phyloP scores from a whole-genome alignment of 2,888 invertebrate genomes.

The Hyposoter dolosus region DNA sequence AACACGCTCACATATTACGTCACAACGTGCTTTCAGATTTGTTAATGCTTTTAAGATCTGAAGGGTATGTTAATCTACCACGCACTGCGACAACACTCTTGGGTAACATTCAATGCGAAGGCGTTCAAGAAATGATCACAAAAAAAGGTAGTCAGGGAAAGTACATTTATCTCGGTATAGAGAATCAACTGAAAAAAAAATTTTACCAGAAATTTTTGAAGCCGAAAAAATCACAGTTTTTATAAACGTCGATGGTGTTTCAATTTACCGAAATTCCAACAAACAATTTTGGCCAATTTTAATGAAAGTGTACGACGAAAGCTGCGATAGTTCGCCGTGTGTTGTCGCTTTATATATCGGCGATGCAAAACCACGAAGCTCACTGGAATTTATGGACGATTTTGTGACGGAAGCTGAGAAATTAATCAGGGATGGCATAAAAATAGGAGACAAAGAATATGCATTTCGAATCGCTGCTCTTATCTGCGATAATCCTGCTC shows the following conservation, averaged over 20 bases:
- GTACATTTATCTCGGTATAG: not conserved
- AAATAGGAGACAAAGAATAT: no score
- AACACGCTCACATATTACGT: conserved; percentile 1
- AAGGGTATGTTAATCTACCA: conserved; percentile 1
- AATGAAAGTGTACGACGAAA: conserved; percentile 1
- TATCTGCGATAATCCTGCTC: no score
- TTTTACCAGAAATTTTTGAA: not conserved
- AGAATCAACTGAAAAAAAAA: not conserved
- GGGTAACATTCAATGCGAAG: not conserved
- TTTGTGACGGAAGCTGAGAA: no score
- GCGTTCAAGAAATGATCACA: not conserved
- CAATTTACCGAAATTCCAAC: not conserved
- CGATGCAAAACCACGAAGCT: no score
- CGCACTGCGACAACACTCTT: not conserved
- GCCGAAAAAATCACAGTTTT: not conserved
- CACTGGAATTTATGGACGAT: no score
- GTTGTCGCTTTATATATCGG: conserved; percentile 1
- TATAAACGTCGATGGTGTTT: conserved; percentile 12
- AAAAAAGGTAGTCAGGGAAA: not conserved
- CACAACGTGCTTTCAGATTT: conserved; percentile 4
- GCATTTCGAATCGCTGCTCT: no score
- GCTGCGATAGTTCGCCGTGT: not conserved
- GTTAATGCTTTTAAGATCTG: not conserved
- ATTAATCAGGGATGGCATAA: no score
- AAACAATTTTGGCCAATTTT: conserved; percentile 17